phyloP scores from a whole-genome alignment of 2,888 invertebrate species.

The Neoascia interrupta region DNA sequence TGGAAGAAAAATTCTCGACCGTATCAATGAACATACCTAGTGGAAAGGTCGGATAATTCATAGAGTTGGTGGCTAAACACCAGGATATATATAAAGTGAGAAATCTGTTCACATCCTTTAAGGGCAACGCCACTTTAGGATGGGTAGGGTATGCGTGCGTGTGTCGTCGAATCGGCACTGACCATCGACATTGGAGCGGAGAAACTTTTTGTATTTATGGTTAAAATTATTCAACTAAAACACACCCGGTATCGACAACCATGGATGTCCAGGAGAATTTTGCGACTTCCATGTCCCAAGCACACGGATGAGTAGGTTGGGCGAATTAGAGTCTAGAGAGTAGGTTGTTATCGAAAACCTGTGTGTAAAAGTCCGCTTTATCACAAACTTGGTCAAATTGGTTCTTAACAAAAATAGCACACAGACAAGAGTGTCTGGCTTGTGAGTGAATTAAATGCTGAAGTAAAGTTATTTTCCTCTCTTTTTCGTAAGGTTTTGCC shows the following conservation, averaged over 20 bases:
- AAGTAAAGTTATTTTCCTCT: too few species aligned
- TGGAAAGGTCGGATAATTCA: slow-evolving; percentile 49
- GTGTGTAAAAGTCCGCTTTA: slow-evolving; percentile 27
- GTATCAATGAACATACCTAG: slow-evolving; percentile 28
- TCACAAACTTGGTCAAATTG: slow-evolving; percentile 43
- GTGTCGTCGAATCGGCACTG: slow-evolving; percentile 4
- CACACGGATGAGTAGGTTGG: slow-evolving; percentile 30
- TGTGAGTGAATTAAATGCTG: too few species aligned
- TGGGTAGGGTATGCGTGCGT: neutral
- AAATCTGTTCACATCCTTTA: slow-evolving; percentile 46
- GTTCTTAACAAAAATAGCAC: too few species aligned
- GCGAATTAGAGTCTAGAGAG: neutral
- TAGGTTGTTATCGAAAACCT: neutral
- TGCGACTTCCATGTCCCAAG: slow-evolving; percentile 32
- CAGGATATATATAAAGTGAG: slow-evolving; percentile 6
- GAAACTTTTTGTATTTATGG: slow-evolving; percentile 65
- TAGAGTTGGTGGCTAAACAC: slow-evolving; percentile 21
- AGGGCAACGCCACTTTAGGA: slow-evolving; percentile 21
- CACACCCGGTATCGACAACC: slow-evolving; percentile 56
- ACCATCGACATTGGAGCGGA: slow-evolving; percentile 23
- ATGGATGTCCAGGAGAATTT: slow-evolving; percentile 41
- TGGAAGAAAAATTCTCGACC: slow-evolving; percentile 12
- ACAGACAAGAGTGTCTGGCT: too few species aligned
- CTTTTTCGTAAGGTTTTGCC: too few species aligned
- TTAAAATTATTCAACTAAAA: slow-evolving; percentile 63